A percentile compares a stretch with the other conserved stretches of the same genome.
These are phyloP conservation scores for Torymus texanus DNA, from an alignment of 2,888 invertebrate species.

Conservation along the genomic window DNA sequence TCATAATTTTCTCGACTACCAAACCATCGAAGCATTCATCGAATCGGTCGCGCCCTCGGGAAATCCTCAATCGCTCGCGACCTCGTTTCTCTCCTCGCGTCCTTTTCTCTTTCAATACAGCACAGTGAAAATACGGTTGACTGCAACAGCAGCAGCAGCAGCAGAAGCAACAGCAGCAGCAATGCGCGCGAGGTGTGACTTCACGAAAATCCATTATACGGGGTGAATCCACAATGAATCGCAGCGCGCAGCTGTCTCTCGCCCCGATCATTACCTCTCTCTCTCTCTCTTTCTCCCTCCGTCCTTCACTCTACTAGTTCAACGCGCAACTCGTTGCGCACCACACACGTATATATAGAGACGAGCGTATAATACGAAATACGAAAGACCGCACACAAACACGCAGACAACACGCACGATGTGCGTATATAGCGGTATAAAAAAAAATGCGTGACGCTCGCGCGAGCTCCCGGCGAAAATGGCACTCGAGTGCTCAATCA, in stretches of 20 bases:
- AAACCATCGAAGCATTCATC: neutral
- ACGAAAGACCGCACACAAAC: neutral
- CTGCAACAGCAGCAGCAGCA: neutral
- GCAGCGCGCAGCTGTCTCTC: conserved; percentile 65
- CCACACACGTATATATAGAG: conserved; percentile 4
- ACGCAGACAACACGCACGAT: conserved; percentile 9
- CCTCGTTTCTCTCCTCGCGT: conserved; percentile 32
- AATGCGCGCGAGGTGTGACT: conserved; percentile 63
- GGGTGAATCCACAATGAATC: conserved; percentile 70
- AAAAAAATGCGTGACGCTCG: conserved; percentile 54
- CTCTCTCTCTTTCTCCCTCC: conserved; percentile 9
- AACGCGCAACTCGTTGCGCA: conserved; percentile 39
- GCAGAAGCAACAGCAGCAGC: too few species aligned
- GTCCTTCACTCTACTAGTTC: neutral
- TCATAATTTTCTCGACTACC: conserved; percentile 25
- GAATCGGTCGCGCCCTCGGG: conserved; percentile 41
- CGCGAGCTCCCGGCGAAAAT: conserved; percentile 47
- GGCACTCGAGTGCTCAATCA: conserved; percentile 57
- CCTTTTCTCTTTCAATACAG: conserved; percentile 5
- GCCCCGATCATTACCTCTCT: conserved; percentile 42
- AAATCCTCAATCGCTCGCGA: conserved; percentile 38
- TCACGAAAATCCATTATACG: conserved; percentile 67
- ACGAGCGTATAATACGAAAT: neutral
- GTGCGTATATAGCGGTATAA: conserved; percentile 37
- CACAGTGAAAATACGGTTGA: conserved; percentile 6